Percentiles rank a stretch among this genome's conserved stretches.
Conservation (phyloP, 2,113 vertebrate genomes). For the Theristicus caerulescens region DNA sequence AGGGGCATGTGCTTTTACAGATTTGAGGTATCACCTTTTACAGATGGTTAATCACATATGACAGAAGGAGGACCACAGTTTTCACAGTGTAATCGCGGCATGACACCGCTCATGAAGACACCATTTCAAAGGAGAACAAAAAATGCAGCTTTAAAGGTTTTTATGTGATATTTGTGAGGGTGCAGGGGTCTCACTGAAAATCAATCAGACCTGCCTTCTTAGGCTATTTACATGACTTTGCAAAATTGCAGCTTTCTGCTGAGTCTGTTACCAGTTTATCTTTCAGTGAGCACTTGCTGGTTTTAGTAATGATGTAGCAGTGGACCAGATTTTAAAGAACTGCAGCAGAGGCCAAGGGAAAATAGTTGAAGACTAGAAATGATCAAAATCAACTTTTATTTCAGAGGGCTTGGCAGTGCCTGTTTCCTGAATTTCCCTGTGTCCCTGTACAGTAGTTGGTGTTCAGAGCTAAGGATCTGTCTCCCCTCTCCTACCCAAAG, state of each 20-base stretch:
- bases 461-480: not conserved
- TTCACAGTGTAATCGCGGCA: not conserved
- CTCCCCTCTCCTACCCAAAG: not conserved
- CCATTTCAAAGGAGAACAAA: not conserved
- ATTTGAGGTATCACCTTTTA: not conserved
- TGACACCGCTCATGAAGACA: not conserved
- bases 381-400: not conserved
- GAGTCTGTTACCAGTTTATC: not conserved
- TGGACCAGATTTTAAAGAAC: not conserved
- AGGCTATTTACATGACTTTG: not conserved
- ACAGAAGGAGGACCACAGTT: not conserved
- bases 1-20: accelerated
- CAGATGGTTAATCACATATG: not conserved
- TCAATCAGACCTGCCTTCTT: not conserved
- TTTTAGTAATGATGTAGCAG: not conserved
- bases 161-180: not conserved
- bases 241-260: not conserved
- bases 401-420: not conserved
- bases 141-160: not conserved
- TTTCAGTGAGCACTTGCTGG: not conserved
- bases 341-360: not conserved
- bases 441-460: not conserved
- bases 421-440: not conserved
- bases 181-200: not conserved
- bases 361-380: not conserved